Evolutionary conservation across 2,888 invertebrate species (phyloP).

Genomic region (Euspilapteryx auroguttella): DNA sequence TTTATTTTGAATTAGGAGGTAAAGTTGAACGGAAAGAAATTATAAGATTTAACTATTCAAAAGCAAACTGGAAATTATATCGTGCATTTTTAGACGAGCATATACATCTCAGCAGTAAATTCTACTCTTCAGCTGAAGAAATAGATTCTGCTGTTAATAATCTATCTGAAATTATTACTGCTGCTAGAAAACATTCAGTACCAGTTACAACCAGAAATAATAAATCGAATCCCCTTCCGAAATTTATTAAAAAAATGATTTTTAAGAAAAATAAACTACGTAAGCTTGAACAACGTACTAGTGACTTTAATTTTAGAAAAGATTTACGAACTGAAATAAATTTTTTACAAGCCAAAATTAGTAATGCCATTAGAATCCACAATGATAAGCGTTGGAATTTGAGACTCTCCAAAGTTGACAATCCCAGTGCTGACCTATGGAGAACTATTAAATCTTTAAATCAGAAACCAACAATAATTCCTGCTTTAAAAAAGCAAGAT

Average conservation of each 20-base stretch:
- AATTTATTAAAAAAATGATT: slow-evolving; percentile 3
- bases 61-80: slow-evolving; percentile 1
- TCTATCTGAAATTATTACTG: not conserved
- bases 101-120: not conserved
- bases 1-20: not conserved
- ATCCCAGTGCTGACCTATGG: too few relatives aligned
- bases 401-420: too few relatives aligned
- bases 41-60: not conserved
- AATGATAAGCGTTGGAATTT: slow-evolving; percentile 4
- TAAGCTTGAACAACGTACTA: not conserved
- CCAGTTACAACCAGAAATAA: not conserved
- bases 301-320: not conserved
- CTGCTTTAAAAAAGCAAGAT: slow-evolving; percentile 1
- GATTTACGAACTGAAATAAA: slow-evolving; percentile 2
- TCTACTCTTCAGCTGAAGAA: not conserved
- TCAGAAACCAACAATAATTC: slow-evolving; percentile 2
- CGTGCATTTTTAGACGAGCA: not conserved
- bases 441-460: slow-evolving; percentile 5
- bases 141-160: not conserved
- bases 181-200: slow-evolving; percentile 3
- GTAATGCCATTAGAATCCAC: not conserved
- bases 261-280: slow-evolving; percentile 3
- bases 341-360: not conserved
- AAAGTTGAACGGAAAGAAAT: not conserved
- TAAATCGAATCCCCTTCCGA: not conserved